phyloP scores from a whole-genome alignment of 2,797 vertebrate genomes.

The Eptatretus atami region DNA sequence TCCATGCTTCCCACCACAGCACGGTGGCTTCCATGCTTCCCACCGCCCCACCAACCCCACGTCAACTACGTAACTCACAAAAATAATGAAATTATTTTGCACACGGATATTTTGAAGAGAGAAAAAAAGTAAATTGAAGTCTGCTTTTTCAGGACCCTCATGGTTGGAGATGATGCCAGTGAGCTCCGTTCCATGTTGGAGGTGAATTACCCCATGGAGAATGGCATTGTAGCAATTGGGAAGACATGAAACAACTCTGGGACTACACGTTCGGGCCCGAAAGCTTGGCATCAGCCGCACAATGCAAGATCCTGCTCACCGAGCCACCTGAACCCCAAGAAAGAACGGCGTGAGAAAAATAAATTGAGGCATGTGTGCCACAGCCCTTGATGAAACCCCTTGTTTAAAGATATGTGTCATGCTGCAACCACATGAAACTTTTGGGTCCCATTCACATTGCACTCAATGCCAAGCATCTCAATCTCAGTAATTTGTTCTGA shows the following conservation, averaged over 20 bases:
- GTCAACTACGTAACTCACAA: background rate
- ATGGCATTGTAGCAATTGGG: slow-evolving; percentile 33
- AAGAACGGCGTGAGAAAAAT: slow-evolving; percentile 42
- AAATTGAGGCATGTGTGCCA: slow-evolving; percentile 16
- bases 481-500: background rate
- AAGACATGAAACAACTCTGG: slow-evolving; percentile 37
- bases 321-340: slow-evolving; percentile 37
- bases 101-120: too few relatives aligned
- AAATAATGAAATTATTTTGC: background rate
- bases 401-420: too few relatives aligned
- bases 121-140: too few relatives aligned
- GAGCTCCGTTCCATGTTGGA: slow-evolving; percentile 33
- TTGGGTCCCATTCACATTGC: too few relatives aligned
- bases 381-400: too few relatives aligned
- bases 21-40: background rate
- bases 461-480: too few relatives aligned
- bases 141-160: slow-evolving; percentile 20
- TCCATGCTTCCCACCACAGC: background rate
- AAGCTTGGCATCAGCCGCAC: slow-evolving; percentile 19
- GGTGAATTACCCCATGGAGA: slow-evolving; percentile 37
- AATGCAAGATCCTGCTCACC: slow-evolving; percentile 28
- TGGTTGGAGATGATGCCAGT: slow-evolving; percentile 36
- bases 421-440: too few relatives aligned
- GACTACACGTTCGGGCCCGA: slow-evolving; percentile 29
- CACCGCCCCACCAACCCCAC: background rate